These are phyloP conservation scores for Mycteria americana DNA, from an alignment of 2,797 vertebrate species.

Conservation along the genomic window DNA sequence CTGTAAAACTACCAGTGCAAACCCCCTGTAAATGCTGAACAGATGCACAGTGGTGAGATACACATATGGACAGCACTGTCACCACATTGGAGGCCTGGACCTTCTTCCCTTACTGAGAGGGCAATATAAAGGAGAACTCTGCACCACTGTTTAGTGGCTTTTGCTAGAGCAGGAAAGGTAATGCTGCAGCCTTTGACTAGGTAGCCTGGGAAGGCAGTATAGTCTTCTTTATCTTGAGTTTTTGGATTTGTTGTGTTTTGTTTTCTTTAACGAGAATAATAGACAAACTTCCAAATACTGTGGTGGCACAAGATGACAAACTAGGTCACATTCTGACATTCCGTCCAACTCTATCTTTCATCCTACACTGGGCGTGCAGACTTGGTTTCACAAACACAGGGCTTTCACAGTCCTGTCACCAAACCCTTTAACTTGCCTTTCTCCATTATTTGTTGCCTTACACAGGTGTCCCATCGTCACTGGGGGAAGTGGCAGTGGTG, in stretches of 20 bases:
- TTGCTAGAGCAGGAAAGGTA: background rate
- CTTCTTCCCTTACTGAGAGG: background rate
- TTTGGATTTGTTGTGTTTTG: background rate
- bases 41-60: background rate
- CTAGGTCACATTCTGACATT: background rate
- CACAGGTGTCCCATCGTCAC: background rate
- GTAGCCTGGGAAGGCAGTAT: background rate
- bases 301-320: background rate
- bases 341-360: background rate
- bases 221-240: background rate
- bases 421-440: background rate
- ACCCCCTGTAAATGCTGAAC: conserved; percentile 20
- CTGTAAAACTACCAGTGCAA: conserved; percentile 39
- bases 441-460: background rate
- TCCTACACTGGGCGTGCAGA: background rate
- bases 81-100: background rate
- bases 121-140: background rate
- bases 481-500: background rate
- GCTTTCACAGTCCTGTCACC: background rate
- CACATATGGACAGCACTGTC: background rate
- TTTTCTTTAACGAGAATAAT: background rate
- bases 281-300: background rate
- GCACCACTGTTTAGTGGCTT: background rate
- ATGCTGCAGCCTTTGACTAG: background rate
- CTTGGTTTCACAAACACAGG: background rate